Evolutionary conservation across 2,888 invertebrate genomes (phyloP).

Genomic region (Scaptomyza tumidula): DNA sequence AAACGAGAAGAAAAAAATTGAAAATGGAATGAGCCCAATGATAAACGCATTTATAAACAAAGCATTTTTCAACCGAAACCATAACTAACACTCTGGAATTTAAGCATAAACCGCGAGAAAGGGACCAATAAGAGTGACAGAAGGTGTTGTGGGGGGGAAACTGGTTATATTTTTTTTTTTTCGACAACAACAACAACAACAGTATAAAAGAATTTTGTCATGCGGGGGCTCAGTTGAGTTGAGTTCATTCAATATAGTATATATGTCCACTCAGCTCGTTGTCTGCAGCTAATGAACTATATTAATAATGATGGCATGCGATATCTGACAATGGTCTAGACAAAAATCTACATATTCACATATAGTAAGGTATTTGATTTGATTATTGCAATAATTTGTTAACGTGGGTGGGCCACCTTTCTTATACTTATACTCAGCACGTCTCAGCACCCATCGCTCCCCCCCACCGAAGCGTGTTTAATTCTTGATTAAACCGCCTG

Average conservation of each 20-base stretch:
- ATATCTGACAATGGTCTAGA: slow-evolving; percentile 31
- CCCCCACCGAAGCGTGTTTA: not conserved
- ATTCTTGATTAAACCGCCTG: slow-evolving; percentile 28
- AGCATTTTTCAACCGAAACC: slow-evolving; percentile 67
- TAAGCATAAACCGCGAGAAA: slow-evolving; percentile 13
- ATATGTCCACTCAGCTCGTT: slow-evolving; percentile 27
- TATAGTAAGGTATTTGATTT: slow-evolving; percentile 29
- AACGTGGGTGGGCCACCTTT: slow-evolving; percentile 44
- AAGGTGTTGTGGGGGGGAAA: not conserved
- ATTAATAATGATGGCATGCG: slow-evolving; percentile 50
- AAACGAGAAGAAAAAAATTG: slow-evolving; percentile 1
- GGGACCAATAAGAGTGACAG: not conserved
- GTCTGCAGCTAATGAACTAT: slow-evolving; percentile 60
- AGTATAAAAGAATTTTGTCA: not conserved
- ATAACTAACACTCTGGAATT: slow-evolving; percentile 50
- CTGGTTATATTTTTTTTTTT: slow-evolving; percentile 20
- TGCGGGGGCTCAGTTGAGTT: slow-evolving; percentile 11
- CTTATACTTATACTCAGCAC: not conserved
- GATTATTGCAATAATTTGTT: slow-evolving; percentile 51
- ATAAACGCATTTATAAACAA: slow-evolving; percentile 71
- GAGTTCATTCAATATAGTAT: slow-evolving; percentile 17
- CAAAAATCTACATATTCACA: not conserved
- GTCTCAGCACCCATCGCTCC: too few relatives aligned
- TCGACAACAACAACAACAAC: not conserved
- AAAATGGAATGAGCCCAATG: slow-evolving; percentile 33